Percentiles rank a stretch among this genome's conserved stretches.
Evolutionary conservation across 2,797 vertebrate species (phyloP).

Genomic region (Leptoclinus maculatus): DNA sequence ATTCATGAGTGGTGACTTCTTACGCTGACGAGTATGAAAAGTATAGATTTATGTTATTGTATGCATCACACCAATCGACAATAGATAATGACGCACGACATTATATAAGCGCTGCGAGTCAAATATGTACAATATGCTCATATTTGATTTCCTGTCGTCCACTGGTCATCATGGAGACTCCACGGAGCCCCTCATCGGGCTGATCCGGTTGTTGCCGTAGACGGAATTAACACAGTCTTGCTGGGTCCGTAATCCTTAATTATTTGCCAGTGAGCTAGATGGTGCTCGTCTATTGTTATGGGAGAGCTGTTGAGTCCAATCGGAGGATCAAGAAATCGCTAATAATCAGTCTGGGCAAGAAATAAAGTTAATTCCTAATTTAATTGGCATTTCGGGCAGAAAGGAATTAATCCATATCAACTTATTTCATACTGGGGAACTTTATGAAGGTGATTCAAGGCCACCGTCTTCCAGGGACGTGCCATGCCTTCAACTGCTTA

Average conservation of each 20-base stretch:
- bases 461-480: constrained; percentile 56
- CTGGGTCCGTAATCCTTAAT: constrained; percentile 72
- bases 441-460: constrained; percentile 69
- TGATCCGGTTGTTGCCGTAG: constrained; percentile 60
- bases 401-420: constrained; percentile 68
- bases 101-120: not conserved
- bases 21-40: constrained; percentile 28
- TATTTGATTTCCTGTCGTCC: constrained; percentile 38
- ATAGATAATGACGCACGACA: constrained; percentile 35
- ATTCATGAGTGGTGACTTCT: constrained; percentile 48
- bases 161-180: constrained; percentile 57
- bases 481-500: constrained; percentile 54
- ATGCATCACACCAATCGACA: constrained; percentile 37
- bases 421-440: constrained; percentile 61
- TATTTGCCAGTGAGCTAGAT: constrained; percentile 74
- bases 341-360: constrained; percentile 62
- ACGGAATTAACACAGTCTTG: constrained; percentile 71
- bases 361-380: constrained; percentile 77
- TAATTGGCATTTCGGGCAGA: constrained; percentile 77
- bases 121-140: constrained; percentile 9
- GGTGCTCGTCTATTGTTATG: constrained; percentile 64
- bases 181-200: constrained; percentile 51
- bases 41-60: constrained; percentile 39
- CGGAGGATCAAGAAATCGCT: constrained; percentile 54
- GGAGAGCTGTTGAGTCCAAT: constrained; percentile 61